Conservation (phyloP, 1,140 invertebrate genomes). For the Saccostrea echinata region DNA sequence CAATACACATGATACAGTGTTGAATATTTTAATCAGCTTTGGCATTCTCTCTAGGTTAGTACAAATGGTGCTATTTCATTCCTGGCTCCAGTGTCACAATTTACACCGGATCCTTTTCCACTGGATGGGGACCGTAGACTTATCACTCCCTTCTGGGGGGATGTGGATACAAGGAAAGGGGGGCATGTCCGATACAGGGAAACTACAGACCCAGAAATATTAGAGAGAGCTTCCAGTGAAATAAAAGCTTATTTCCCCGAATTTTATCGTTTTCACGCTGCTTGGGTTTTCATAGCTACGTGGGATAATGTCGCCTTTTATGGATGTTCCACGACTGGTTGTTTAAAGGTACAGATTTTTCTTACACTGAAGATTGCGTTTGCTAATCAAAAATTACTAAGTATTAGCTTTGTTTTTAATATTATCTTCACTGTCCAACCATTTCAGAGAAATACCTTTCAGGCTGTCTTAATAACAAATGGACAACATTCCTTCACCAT, state of each 20-base stretch:
- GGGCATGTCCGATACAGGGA: constrained; percentile 67
- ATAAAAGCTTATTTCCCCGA: too few species aligned
- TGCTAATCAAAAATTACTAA: background rate
- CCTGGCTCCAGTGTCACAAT: background rate
- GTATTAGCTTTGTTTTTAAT: background rate
- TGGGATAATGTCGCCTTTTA: constrained; percentile 53
- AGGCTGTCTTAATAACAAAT: constrained; percentile 73
- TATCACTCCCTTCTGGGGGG: constrained; percentile 69
- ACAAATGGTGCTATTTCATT: constrained; percentile 35
- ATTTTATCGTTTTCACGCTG: constrained; percentile 42
- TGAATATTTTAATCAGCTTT: too few species aligned
- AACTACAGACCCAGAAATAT: constrained; percentile 36
- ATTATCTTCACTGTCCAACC: too few species aligned
- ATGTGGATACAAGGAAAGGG: constrained; percentile 61
- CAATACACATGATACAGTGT: too few species aligned
- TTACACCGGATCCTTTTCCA: constrained; percentile 65
- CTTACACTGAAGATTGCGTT: background rate
- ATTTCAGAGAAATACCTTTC: constrained; percentile 74
- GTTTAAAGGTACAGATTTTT: background rate
- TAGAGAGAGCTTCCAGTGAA: too few species aligned
- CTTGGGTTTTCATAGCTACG: constrained; percentile 70
- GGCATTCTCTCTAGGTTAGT: background rate
- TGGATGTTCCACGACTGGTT: constrained; percentile 20
- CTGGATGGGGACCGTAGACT: constrained; percentile 51
- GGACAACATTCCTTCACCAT: constrained; percentile 71